Conservation (phyloP, 2,888 invertebrate genomes). For the Allacma fusca region DNA sequence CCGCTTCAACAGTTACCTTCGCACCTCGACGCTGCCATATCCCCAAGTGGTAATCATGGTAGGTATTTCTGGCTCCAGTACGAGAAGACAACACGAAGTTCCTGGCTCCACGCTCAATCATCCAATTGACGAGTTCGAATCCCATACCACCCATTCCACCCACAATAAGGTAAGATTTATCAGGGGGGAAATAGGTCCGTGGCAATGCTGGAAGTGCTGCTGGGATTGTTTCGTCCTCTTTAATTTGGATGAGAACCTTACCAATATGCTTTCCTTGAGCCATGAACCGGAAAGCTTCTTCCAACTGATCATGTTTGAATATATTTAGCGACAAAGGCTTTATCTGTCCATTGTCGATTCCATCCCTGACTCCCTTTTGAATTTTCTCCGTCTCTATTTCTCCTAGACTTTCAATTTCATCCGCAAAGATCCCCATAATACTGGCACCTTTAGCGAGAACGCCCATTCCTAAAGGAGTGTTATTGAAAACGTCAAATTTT, state of each 20-base stretch:
- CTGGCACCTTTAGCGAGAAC: slow-evolving; percentile 75
- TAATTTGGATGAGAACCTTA: slow-evolving; percentile 71
- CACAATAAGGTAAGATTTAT: slow-evolving; percentile 67
- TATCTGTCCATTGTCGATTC: slow-evolving; percentile 73
- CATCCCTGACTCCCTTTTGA: slow-evolving; percentile 67
- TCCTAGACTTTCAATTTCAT: slow-evolving; percentile 70
- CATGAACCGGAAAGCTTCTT: slow-evolving; percentile 77
- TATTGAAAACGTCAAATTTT: slow-evolving; percentile 79
- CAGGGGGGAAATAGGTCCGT: slow-evolving; percentile 68
- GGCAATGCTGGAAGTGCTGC: slow-evolving; percentile 66
- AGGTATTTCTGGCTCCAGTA: slow-evolving; percentile 80
- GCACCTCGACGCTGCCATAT: slow-evolving; percentile 71
- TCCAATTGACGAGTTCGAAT: slow-evolving; percentile 85
- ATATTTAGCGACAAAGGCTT: slow-evolving; percentile 74
- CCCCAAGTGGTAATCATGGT: slow-evolving; percentile 76
- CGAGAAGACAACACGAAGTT: slow-evolving; percentile 83
- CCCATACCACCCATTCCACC: slow-evolving; percentile 94
- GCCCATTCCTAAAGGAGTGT: slow-evolving; percentile 73
- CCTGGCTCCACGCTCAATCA: slow-evolving; percentile 81
- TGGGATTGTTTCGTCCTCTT: slow-evolving; percentile 63
- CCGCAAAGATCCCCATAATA: slow-evolving; percentile 81
- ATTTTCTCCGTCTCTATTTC: background rate
- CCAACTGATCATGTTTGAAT: slow-evolving; percentile 73
- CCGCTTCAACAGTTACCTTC: slow-evolving; percentile 70
- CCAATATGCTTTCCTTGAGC: slow-evolving; percentile 83